A percentile compares a stretch with the other conserved stretches of the same genome.
Conservation (phyloP, 2,888 invertebrate species). For the Smittia aterrima region DNA sequence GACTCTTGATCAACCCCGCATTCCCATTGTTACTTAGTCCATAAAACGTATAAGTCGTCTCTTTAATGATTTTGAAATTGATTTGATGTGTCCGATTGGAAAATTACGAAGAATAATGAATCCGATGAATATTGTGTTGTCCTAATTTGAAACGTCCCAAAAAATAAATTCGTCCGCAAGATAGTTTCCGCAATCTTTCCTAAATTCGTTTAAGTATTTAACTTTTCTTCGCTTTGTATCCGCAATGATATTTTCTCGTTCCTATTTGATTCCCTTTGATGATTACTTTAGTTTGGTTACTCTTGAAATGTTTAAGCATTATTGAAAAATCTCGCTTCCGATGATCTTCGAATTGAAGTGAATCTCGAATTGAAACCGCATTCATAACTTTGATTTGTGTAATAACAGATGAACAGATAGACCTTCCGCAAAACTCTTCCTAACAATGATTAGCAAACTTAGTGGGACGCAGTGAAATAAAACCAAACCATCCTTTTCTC, state of each 20-base stretch:
- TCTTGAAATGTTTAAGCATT: no score
- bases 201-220: no score
- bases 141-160: background rate
- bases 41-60: background rate
- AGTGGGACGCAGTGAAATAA: background rate
- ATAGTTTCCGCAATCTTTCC: no score
- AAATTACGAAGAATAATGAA: background rate
- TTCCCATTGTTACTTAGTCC: conserved; percentile 5
- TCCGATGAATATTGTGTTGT: background rate
- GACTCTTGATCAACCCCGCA: background rate
- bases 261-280: no score
- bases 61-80: background rate
- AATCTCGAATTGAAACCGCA: no score
- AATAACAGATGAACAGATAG: background rate
- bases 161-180: no score
- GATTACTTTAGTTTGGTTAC: no score
- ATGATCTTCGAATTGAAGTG: no score
- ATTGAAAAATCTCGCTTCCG: no score
- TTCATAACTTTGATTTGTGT: no score
- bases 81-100: background rate
- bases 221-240: no score
- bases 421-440: background rate
- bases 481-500: background rate
- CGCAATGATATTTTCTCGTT: no score
- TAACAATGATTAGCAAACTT: background rate